These are phyloP conservation scores for Sabellastarte sp. DNA, from an alignment of 2,888 invertebrate species.

Conservation along the genomic window DNA sequence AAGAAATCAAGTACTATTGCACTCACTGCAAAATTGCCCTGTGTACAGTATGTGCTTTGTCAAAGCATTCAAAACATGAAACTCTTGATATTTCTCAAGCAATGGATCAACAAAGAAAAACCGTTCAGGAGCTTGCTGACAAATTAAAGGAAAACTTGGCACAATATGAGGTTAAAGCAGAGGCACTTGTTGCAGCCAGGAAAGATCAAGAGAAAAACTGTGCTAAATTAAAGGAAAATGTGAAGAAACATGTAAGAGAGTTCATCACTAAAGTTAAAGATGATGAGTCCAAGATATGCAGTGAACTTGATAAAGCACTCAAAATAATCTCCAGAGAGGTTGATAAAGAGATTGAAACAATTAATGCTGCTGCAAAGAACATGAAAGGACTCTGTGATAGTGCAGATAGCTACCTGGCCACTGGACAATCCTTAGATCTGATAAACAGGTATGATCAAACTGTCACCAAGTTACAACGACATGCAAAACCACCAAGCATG, in stretches of 20 bases:
- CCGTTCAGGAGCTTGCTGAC: neutral
- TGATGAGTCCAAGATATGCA: neutral
- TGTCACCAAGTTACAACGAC: neutral
- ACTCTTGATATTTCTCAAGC: constrained; percentile 3
- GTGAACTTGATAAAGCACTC: neutral
- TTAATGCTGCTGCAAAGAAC: neutral
- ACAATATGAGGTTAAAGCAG: neutral
- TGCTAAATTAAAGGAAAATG: neutral
- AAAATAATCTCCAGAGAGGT: neutral
- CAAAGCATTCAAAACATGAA: constrained; percentile 14
- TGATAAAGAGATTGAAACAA: neutral
- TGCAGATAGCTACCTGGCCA: neutral
- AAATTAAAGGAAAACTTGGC: neutral
- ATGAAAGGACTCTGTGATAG: neutral
- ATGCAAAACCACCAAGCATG: neutral
- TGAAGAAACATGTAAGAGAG: neutral
- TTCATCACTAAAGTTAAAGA: neutral
- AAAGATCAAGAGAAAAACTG: neutral
- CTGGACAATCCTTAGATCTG: neutral
- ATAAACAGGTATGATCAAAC: neutral
- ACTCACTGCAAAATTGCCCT: constrained; percentile 13
- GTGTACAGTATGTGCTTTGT: constrained; percentile 22
- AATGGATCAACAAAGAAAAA: neutral
- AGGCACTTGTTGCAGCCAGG: neutral
- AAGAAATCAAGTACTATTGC: constrained; percentile 18